phyloP scores from a whole-genome alignment of 2,888 invertebrate genomes.

The Sinelater perroti region DNA sequence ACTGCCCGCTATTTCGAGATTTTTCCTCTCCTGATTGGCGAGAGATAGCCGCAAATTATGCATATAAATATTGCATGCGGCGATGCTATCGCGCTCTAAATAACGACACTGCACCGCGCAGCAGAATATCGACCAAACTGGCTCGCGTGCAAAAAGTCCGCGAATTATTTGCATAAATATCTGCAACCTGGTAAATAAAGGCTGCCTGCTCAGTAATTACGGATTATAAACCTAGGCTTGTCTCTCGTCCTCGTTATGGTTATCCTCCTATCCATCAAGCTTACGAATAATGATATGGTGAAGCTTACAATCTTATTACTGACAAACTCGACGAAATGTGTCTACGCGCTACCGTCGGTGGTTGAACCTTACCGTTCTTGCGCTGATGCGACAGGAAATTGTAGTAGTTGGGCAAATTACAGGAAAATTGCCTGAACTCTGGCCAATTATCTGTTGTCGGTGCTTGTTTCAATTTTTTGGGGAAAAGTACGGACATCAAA shows the following conservation, averaged over 20 bases:
- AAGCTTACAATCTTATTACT: constrained; percentile 8
- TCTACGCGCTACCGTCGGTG: constrained; percentile 10
- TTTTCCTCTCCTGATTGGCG: constrained; percentile 7
- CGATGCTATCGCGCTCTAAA: constrained; percentile 38
- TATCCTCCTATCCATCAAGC: constrained; percentile 21
- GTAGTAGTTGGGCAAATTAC: constrained; percentile 32
- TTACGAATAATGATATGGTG: constrained; percentile 17
- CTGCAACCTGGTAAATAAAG: constrained; percentile 28
- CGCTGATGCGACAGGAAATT: constrained; percentile 33
- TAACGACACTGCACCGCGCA: constrained; percentile 35
- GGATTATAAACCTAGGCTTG: constrained; percentile 23
- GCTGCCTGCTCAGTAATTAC: constrained; percentile 21
- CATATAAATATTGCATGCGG: constrained; percentile 25
- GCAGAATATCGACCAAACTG: constrained; percentile 39
- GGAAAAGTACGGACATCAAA: no score
- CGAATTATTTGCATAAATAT: constrained; percentile 33
- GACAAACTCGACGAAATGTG: constrained; percentile 14
- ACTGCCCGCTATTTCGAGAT: neutral
- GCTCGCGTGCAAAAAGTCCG: constrained; percentile 30
- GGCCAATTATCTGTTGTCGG: no score
- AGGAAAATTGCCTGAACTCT: no score
- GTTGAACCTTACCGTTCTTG: constrained; percentile 31
- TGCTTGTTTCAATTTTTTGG: no score
- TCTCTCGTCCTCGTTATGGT: constrained; percentile 20
- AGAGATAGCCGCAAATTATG: constrained; percentile 19